Conservation (phyloP, 2,888 invertebrate species). For the Coleophora flavipennella region DNA sequence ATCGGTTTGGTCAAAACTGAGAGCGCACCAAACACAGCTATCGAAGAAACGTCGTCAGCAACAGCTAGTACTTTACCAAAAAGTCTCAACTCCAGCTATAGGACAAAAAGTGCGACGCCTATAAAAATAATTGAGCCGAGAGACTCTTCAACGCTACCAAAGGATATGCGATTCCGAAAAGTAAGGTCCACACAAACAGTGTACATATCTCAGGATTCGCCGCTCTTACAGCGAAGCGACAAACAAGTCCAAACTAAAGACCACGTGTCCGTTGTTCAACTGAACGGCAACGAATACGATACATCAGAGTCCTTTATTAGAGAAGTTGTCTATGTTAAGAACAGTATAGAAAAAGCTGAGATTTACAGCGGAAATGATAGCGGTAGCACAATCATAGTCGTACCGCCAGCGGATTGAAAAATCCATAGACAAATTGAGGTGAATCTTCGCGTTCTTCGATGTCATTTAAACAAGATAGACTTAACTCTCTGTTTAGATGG, state of each 20-base stretch:
- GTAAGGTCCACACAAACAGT: constrained; percentile 58
- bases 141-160: constrained; percentile 54
- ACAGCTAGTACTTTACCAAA: constrained; percentile 48
- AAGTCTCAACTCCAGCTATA: constrained; percentile 46
- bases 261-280: constrained; percentile 55
- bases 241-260: constrained; percentile 36
- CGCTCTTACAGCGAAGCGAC: constrained; percentile 23
- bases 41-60: constrained; percentile 11
- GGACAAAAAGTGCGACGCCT: constrained; percentile 47
- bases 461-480: too few species aligned
- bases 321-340: constrained; percentile 47
- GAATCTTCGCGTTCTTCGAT: too few species aligned
- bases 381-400: constrained; percentile 58
- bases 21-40: constrained; percentile 22
- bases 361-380: constrained; percentile 52
- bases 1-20: constrained; percentile 53
- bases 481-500: too few species aligned
- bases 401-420: constrained; percentile 60
- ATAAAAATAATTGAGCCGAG: constrained; percentile 32
- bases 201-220: constrained; percentile 52
- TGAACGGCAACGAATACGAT: constrained; percentile 53
- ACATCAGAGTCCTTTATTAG: constrained; percentile 38
- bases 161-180: constrained; percentile 63
- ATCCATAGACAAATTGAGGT: not conserved
- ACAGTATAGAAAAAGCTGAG: constrained; percentile 42